Base-by-base conservation (phyloP, 2,888 invertebrate genomes). In the Meta bourneti region DNA sequence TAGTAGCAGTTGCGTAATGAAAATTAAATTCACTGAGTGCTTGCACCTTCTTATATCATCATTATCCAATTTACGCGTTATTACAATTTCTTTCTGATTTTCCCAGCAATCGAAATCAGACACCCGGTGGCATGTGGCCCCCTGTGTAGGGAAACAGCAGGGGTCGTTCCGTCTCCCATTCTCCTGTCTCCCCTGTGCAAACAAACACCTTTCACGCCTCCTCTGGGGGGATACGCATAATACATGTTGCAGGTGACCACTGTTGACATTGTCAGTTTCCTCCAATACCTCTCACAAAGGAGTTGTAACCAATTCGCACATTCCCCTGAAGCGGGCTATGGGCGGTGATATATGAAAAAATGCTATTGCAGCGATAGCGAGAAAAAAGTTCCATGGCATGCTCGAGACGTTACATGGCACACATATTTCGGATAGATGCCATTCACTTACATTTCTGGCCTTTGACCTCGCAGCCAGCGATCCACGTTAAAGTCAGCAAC, bases 181-280 rank as follows among this genome's bases (percentile, higher is more conserved):
- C 75, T 86, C n/a, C 70, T 54, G 13, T 7, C 77, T 69, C 86
- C 86, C 90, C 90, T 86, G 81, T 90, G 86, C 90, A 90, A 90
- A 90, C 90, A 90, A 90, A 90, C 90, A 90, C 90, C 90, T 90
- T 90, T 90, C 90, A 90, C 90, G 90, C 90, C 90, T 86, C 8
- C 61, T 78, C 19, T n/a, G 11, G 77, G 69, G 70, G 72, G 70
- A 77, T 83, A 61, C 48, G 78, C 82, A 71, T 70, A 69, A 77
- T 84, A 79, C 20, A 72, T 70, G 86, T 90, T 72, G 90, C 90
- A 90, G 90, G 90, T 90, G 90, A 90, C 90, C 90, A 81, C 90
- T 90, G 90, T 90, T 90, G 90, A 90, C 90, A 90, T 86, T 86
- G 80, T 81, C 81, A 86, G 86, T 86, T 81, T 49, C 16, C 81